Conservation (phyloP, 2,797 vertebrate genomes). For the Sylvilagus floridanus region DNA sequence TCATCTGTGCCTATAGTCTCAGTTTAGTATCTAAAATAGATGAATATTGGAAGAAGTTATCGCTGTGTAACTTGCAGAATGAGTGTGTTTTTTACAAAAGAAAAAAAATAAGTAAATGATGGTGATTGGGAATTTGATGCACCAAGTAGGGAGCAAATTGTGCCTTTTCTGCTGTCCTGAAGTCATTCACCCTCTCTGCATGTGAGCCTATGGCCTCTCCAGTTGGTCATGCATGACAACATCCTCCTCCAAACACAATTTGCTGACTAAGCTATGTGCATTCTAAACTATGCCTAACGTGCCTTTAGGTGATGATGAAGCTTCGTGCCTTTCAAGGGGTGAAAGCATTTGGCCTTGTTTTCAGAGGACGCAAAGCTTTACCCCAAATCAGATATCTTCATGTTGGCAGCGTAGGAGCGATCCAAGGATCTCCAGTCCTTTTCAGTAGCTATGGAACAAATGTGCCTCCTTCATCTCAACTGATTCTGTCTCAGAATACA, state of each 20-base stretch:
- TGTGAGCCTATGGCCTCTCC: accelerated
- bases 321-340: neutral
- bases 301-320: neutral
- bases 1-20: neutral
- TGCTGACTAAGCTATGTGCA: neutral
- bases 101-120: neutral
- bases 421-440: neutral
- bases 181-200: too few relatives aligned
- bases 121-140: neutral
- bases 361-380: neutral
- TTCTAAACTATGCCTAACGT: neutral
- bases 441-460: neutral
- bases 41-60: neutral
- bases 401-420: neutral
- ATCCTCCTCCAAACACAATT: neutral
- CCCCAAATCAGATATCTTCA: neutral
- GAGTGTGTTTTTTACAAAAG: neutral
- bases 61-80: neutral
- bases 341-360: neutral
- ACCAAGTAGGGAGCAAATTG: neutral
- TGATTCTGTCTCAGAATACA: neutral
- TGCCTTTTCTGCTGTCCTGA: too few relatives aligned
- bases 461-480: neutral
- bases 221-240: too few relatives aligned
- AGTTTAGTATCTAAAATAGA: neutral